These are phyloP conservation scores for Mirza zaza DNA, from an alignment of 2,113 vertebrate species.

Conservation along the genomic window DNA sequence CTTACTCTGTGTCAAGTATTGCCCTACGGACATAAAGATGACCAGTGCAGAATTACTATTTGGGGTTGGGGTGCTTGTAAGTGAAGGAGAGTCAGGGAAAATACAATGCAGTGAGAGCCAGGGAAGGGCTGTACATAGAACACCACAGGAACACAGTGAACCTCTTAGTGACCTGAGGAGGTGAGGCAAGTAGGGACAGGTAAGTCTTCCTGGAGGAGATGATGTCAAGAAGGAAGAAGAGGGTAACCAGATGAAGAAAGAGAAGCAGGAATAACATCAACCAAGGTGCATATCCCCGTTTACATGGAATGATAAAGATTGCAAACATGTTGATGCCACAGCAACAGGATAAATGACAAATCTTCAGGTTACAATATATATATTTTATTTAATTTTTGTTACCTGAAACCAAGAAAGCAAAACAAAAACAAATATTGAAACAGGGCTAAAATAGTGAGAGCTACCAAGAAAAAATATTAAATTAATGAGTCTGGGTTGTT, in stretches of 20 bases:
- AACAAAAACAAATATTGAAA: neutral
- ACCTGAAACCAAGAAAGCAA: neutral
- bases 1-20: neutral
- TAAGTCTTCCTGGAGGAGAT: neutral
- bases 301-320: neutral
- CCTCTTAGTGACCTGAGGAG: neutral
- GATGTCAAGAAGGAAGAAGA: neutral
- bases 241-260: neutral
- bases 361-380: neutral
- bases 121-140: neutral
- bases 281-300: neutral
- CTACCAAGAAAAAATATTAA: neutral
- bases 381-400: conserved; percentile 12
- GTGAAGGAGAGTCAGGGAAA: neutral
- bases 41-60: neutral
- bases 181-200: neutral
- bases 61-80: neutral
- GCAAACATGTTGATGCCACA: neutral
- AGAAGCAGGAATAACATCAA: neutral
- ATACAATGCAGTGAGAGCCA: neutral
- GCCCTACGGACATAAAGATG: neutral
- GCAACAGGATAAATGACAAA: neutral
- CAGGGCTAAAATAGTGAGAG: neutral
- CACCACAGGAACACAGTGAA: neutral
- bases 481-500: neutral